phyloP scores from a whole-genome alignment of 1,140 invertebrate species.

The Drosophila elegans region DNA sequence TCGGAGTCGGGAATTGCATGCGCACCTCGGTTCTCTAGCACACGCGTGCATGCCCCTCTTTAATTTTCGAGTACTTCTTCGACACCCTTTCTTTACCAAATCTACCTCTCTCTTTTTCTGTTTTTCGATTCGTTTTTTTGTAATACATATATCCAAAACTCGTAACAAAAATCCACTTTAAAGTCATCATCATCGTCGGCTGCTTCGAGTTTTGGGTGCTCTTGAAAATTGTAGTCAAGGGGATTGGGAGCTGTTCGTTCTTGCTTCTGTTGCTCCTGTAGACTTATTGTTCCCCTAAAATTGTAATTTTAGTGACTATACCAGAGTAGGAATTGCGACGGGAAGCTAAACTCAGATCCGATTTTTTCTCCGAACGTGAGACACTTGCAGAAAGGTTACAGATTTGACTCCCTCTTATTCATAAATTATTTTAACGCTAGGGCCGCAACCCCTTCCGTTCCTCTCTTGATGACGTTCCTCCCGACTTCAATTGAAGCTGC shows the following conservation, averaged over 20 bases:
- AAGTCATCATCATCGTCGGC: constrained; percentile 22
- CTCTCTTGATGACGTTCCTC: background rate
- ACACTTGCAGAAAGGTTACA: constrained; percentile 15
- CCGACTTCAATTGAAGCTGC: constrained; percentile 18
- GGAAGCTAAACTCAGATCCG: constrained; percentile 1
- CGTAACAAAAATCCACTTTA: constrained; percentile 66
- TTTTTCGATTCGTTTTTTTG: constrained; percentile 12
- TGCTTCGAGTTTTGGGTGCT: constrained; percentile 18
- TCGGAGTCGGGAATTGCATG: constrained; percentile 34
- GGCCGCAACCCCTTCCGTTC: background rate
- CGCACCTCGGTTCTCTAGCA: constrained; percentile 18
- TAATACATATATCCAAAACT: constrained; percentile 64
- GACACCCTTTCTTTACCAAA: background rate
- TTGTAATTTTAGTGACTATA: background rate
- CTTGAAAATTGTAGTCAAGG: constrained; percentile 1
- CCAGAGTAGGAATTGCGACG: background rate
- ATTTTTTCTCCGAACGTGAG: constrained; percentile 9
- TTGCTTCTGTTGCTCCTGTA: background rate
- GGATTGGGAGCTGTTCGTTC: no score
- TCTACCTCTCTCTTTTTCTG: background rate
- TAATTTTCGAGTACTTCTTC: constrained; percentile 33
- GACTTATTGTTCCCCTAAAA: background rate
- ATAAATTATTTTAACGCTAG: constrained; percentile 36
- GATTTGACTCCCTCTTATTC: constrained; percentile 12
- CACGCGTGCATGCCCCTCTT: constrained; percentile 35